These are phyloP conservation scores for Emydura subglobosa DNA, from an alignment of 2,113 vertebrate genomes.

Conservation along the genomic window DNA sequence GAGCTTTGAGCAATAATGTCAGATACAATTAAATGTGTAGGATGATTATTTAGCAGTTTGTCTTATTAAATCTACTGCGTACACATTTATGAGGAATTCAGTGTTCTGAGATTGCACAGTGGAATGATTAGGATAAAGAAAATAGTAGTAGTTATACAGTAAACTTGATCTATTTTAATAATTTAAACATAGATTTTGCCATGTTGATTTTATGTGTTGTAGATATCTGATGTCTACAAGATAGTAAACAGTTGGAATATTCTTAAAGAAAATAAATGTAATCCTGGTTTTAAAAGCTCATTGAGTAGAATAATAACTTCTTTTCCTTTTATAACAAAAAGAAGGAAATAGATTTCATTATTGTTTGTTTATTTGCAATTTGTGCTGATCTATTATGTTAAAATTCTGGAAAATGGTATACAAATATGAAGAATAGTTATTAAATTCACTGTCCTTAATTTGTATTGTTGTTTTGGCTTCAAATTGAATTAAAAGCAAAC, in stretches of 20 bases:
- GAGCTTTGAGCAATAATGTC: conserved; percentile 68
- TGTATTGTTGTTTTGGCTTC: background rate
- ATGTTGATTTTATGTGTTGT: background rate
- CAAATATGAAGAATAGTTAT: background rate
- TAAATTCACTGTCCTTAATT: background rate
- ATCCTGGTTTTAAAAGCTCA: background rate
- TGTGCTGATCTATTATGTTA: accelerated
- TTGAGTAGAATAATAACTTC: background rate
- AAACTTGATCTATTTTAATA: conserved; percentile 1
- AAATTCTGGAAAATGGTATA: background rate
- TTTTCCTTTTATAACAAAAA: background rate
- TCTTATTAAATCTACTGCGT: conserved; percentile 63
- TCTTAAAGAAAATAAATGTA: background rate
- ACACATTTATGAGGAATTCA: conserved; percentile 68
- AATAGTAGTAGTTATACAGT: conserved; percentile 43
- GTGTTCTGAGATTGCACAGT: conserved; percentile 55
- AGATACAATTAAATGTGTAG: conserved; percentile 77
- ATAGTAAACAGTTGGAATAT: background rate
- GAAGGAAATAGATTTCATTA: background rate
- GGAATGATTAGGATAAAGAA: conserved; percentile 61
- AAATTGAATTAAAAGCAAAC: background rate
- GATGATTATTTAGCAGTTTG: conserved; percentile 77
- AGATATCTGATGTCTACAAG: background rate
- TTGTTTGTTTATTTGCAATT: background rate
- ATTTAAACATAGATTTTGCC: background rate